Conservation (phyloP, 1,140 invertebrate genomes). For the Aphis craccivora region DNA sequence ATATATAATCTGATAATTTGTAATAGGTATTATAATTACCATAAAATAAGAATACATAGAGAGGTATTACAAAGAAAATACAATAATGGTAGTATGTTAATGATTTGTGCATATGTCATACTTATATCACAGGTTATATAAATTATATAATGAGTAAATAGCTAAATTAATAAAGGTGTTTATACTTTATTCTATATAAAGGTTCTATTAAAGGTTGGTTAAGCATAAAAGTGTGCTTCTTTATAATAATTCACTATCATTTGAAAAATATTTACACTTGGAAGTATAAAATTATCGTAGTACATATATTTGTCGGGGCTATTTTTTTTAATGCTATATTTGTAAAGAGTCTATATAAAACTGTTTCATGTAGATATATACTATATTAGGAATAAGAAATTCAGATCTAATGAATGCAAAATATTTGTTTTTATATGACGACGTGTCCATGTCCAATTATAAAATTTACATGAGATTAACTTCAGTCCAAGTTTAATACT, state of each 20-base stretch:
- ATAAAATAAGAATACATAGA: neutral
- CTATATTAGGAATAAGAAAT: neutral
- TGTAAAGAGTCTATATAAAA: neutral
- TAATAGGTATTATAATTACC: neutral
- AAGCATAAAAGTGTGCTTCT: neutral
- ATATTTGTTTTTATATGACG: constrained; percentile 12
- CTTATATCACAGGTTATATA: neutral
- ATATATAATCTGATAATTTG: neutral
- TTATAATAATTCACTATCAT: neutral
- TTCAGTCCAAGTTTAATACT: neutral
- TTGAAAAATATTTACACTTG: neutral
- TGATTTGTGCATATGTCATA: neutral
- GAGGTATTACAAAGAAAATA: neutral
- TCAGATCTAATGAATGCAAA: neutral
- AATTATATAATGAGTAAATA: neutral
- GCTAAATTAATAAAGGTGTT: neutral
- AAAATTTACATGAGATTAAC: neutral
- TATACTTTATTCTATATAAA: neutral
- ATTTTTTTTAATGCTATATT: neutral
- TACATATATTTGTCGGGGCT: neutral
- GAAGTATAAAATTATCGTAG: neutral
- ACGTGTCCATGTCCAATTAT: constrained; percentile 28
- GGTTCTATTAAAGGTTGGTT: neutral
- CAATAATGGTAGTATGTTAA: neutral
- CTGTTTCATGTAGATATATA: neutral